Percentiles rank a stretch among this genome's conserved stretches.
These are phyloP conservation scores for Proteles cristata DNA, from an alignment of 2,113 vertebrate species.

Conservation along the genomic window DNA sequence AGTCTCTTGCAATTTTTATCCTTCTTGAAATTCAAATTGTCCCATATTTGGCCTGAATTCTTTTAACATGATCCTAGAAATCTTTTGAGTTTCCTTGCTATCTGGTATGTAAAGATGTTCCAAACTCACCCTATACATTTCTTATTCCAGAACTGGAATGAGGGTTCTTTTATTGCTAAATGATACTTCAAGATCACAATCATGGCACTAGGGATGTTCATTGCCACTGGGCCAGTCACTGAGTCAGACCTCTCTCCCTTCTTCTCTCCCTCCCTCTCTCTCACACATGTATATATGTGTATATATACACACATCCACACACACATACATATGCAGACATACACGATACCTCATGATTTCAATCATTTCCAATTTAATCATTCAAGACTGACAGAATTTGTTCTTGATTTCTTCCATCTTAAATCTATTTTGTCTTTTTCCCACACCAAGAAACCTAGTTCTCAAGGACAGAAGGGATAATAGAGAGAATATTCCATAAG, in stretches of 20 bases:
- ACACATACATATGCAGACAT: not conserved
- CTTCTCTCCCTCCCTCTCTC: not conserved
- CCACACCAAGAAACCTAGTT: not conserved
- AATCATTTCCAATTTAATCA: not conserved
- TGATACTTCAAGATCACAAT: not conserved
- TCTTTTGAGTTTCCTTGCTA: not conserved
- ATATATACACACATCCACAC: not conserved
- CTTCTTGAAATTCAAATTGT: conserved; percentile 48
- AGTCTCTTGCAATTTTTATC: not conserved
- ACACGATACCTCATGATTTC: not conserved
- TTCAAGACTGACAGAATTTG: not conserved
- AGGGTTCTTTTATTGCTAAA: not conserved
- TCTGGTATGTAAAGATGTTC: not conserved
- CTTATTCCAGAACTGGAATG: not conserved
- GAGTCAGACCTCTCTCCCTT: not conserved
- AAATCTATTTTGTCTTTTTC: not conserved
- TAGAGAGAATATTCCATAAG: not conserved
- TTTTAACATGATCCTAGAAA: not conserved
- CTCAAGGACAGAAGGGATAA: not conserved
- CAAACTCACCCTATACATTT: not conserved
- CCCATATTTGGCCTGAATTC: not conserved
- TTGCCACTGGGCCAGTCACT: not conserved
- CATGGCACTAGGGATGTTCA: not conserved
- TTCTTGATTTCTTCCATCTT: not conserved
- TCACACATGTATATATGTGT: not conserved